phyloP scores from a whole-genome alignment of 64 coral and sea anemone genomes.

The Porites australiensis region DNA sequence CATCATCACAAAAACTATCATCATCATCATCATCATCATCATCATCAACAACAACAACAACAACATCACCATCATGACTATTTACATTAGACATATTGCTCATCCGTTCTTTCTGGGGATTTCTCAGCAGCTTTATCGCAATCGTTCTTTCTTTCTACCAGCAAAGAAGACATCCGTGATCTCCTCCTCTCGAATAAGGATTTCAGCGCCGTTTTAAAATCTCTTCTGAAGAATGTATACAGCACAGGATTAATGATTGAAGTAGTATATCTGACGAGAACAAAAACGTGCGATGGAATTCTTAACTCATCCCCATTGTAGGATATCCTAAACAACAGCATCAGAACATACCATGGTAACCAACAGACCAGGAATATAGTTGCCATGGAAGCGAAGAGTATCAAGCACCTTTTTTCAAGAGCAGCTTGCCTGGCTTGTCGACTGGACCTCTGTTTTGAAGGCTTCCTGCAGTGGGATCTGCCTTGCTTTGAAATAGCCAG shows the following conservation, averaged over 20 bases:
- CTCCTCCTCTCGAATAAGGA: not conserved
- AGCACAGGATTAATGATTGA: conserved; percentile 68
- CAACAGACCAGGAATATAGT: conserved; percentile 1
- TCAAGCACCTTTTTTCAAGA: conserved; percentile 13
- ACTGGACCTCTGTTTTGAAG: not conserved
- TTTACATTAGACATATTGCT: not conserved
- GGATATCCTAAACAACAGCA: not conserved
- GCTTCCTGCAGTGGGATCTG: not conserved
- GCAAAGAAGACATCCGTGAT: not conserved
- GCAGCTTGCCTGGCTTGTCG: not conserved
- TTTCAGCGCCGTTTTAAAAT: conserved; percentile 49
- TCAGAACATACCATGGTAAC: conserved; percentile 49
- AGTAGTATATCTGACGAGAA: conserved; percentile 38
- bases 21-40: not conserved
- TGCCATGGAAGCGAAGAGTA: conserved; percentile 13
- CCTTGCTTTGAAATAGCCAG: not conserved
- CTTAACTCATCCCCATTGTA: not conserved
- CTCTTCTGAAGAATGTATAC: conserved; percentile 75
- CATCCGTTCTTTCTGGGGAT: not conserved
- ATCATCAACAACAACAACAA: not conserved
- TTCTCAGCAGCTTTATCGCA: not conserved
- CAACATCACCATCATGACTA: not conserved
- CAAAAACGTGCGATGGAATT: conserved; percentile 30
- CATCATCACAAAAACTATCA: not conserved
- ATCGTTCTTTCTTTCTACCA: not conserved